phyloP scores from a whole-genome alignment of 2,113 vertebrate species.

The Phrynocephalus versicolor region DNA sequence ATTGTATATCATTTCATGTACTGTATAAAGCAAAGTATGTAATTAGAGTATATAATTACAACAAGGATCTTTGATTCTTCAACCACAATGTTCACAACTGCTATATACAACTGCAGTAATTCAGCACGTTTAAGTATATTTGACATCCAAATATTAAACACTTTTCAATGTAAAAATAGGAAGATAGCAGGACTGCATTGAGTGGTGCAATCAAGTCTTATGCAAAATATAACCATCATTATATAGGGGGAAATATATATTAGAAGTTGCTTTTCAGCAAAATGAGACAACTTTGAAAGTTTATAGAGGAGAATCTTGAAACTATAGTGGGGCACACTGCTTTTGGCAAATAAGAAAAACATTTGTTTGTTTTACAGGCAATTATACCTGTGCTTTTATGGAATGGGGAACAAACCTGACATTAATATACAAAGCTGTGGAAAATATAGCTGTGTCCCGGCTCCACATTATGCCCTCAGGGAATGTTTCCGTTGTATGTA shows the following conservation, averaged over 20 bases:
- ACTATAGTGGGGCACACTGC: too few species aligned
- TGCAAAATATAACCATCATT: background rate
- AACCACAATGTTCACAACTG: background rate
- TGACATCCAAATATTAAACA: background rate
- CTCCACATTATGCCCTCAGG: conserved; percentile 43
- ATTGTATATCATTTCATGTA: too few species aligned
- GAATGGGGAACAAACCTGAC: fast-evolving
- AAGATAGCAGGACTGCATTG: background rate
- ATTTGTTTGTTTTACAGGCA: conserved; percentile 61
- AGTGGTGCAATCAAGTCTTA: background rate
- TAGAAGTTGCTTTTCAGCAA: background rate
- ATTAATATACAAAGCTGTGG: conserved; percentile 15
- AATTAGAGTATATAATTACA: too few species aligned
- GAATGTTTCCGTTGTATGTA: conserved; percentile 43
- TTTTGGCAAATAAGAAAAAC: fast-evolving
- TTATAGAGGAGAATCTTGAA: background rate
- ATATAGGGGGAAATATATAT: background rate
- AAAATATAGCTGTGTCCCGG: conserved; percentile 29
- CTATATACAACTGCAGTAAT: background rate
- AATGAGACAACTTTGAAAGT: background rate
- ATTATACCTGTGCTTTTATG: conserved; percentile 65
- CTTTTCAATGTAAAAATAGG: background rate
- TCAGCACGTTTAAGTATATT: background rate
- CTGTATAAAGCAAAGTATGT: background rate
- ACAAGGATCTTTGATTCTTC: background rate